A percentile compares a stretch with the other conserved stretches of the same genome.
phyloP scores from a whole-genome alignment of 2,113 vertebrate species.

The Odocoileus virginianus region DNA sequence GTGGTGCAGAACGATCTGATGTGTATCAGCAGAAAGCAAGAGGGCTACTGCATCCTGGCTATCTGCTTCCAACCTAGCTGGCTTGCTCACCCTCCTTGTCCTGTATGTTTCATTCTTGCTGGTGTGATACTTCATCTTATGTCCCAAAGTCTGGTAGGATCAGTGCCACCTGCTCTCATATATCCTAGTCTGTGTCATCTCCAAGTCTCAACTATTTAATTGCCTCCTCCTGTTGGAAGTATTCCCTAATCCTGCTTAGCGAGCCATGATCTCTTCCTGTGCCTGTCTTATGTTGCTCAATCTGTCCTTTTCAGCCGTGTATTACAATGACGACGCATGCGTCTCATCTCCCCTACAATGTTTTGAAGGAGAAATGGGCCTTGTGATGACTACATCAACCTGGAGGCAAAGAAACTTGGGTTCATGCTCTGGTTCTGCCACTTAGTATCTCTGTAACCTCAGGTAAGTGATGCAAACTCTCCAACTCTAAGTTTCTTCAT shows the following conservation, averaged over 20 bases:
- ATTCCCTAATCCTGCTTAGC: neutral
- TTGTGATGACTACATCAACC: neutral
- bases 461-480: neutral
- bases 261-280: neutral
- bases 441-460: neutral
- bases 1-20: conserved; percentile 8
- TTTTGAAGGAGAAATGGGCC: neutral
- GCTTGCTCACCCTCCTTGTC: neutral
- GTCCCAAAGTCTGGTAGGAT: neutral
- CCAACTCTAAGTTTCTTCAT: neutral
- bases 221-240: neutral
- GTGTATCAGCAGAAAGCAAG: conserved; percentile 51
- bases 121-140: neutral
- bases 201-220: neutral
- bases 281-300: neutral
- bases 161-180: neutral
- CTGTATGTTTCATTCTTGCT: neutral
- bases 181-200: neutral
- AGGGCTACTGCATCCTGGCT: neutral
- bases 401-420: neutral
- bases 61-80: rapidly evolving
- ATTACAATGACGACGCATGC: rapidly evolving
- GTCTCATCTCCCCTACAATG: neutral
- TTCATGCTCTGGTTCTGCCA: neutral
- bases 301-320: neutral